These are phyloP conservation scores for Loris lydekkerianus DNA, from an alignment of 2,797 vertebrate genomes.

Conservation along the genomic window DNA sequence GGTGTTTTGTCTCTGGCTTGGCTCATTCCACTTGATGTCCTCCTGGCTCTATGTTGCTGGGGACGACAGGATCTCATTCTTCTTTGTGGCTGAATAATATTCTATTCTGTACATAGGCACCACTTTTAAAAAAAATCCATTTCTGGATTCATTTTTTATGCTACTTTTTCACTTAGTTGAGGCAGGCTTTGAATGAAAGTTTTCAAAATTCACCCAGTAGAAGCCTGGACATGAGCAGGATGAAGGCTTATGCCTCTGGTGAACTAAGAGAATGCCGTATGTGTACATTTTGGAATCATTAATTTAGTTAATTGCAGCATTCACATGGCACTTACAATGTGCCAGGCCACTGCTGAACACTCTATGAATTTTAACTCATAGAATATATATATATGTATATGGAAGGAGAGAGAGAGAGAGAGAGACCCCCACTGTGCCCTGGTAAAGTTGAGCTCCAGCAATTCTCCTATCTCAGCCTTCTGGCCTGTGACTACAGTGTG, in stretches of 20 bases:
- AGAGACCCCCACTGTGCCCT: no score
- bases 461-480: no score
- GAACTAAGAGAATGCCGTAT: neutral
- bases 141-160: neutral
- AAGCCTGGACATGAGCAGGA: neutral
- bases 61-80: neutral
- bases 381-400: neutral
- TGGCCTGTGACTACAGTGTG: no score
- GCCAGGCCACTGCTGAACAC: neutral
- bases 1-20: neutral
- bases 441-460: no score
- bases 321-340: neutral
- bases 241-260: neutral
- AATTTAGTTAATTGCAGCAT: neutral
- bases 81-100: neutral
- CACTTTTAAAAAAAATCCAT: neutral
- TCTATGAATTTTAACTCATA: neutral
- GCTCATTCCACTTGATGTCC: neutral
- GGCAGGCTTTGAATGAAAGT: neutral
- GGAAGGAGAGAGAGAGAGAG: no score
- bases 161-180: slow-evolving; percentile 40
- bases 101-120: no score
- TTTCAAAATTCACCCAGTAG: neutral
- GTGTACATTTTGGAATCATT: neutral
- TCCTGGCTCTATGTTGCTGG: neutral